Conservation (phyloP, 2,797 vertebrate genomes). For the Tauraco hartlaubi region DNA sequence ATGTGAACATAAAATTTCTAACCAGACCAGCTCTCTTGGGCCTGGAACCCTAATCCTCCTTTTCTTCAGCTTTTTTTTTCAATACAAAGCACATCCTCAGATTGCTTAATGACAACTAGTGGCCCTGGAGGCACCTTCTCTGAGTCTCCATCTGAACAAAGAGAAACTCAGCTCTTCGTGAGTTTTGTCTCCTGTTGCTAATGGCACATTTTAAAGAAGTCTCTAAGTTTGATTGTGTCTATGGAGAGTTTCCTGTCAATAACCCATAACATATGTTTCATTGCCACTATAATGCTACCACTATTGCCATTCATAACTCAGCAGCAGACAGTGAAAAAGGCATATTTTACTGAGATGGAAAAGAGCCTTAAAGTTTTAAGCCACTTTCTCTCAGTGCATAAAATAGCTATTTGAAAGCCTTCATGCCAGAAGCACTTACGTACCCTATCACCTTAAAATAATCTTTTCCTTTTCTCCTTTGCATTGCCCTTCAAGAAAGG, state of each 20-base stretch:
- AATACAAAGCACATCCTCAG: not conserved
- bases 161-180: not conserved
- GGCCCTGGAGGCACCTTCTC: not conserved
- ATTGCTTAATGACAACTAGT: not conserved
- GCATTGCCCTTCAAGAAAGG: not conserved
- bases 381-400: slow-evolving; percentile 7
- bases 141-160: not conserved
- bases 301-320: slow-evolving; percentile 22
- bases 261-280: not conserved
- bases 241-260: slow-evolving; percentile 20
- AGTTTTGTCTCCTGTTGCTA: not conserved
- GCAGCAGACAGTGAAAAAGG: not conserved
- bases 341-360: slow-evolving; percentile 16
- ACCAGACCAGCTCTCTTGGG: not conserved
- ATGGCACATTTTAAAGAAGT: not conserved
- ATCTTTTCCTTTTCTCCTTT: not conserved
- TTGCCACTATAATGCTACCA: not conserved
- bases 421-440: not conserved
- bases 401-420: slow-evolving; percentile 18
- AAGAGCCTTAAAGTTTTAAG: slow-evolving; percentile 38
- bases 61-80: not conserved
- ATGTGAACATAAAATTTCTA: not conserved
- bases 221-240: not conserved
- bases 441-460: not conserved
- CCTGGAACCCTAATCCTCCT: not conserved